Base-by-base conservation (phyloP, 2,113 vertebrate genomes). In the Phainopepla nitens region DNA sequence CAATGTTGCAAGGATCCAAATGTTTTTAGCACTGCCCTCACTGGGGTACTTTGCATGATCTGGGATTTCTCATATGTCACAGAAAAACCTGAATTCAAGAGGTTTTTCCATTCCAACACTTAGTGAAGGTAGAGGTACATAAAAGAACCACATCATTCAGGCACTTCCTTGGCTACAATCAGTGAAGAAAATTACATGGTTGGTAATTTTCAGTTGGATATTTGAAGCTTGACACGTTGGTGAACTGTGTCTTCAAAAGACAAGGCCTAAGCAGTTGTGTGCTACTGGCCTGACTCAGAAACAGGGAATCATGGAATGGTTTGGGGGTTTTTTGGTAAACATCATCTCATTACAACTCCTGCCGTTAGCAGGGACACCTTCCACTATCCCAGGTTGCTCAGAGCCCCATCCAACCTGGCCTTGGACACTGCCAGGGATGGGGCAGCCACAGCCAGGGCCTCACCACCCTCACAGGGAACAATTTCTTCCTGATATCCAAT, bases 301-400 rank as follows among this genome's bases (percentile, higher is more conserved):
- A 28, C 19, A 49, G 15, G 41, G 45, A 85, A 41, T 45, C 56
- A 44, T 24, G n/a, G 49, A 62, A 47, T n/a, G 20, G 15, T 70
- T 33, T 70, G 49, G 13, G 49, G 13, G 24, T 3, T 8, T 7
- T 57, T 54, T 41, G 5, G 20, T n/a, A 47, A 61, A n/a, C n/a
- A 62, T 41, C 8, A 29, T 41, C n/a, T 70, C 28, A 9, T 70
- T 45, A 23, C n/a, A 23, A 0, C 12, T 16, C 33, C 28, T 61
- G 28, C 47, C 28, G 11, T 9, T 10, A 21, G 19, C 33, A 53
- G 33, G 33, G 15, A 21, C n/a, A 39, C 19, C 39, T 62, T 21
- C 29, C n/a, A 41, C 4, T 31, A 10, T 12, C 36, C 45, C 62
- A 51, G 3, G 0, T 1, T 13, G 14, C 72, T 60, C 65, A 3